Evolutionary conservation across 2,888 invertebrate genomes (phyloP).

Genomic region (Lissocephala sabroskyi): DNA sequence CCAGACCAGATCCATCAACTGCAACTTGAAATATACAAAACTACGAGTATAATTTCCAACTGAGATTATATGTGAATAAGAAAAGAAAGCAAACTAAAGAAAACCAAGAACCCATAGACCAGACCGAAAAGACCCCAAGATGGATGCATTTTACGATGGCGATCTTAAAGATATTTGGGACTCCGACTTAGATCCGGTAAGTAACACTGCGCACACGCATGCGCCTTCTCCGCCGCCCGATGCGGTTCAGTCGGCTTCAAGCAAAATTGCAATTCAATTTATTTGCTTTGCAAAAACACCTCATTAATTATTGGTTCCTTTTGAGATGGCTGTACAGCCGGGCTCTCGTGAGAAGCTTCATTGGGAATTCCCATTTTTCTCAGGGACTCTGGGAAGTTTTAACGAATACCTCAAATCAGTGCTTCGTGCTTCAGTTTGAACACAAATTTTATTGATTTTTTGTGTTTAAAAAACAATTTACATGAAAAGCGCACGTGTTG

Average conservation of each 20-base stretch:
- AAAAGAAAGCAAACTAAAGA: slow-evolving; percentile 9
- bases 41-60: too few relatives aligned
- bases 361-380: not conserved
- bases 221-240: too few relatives aligned
- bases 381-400: not conserved
- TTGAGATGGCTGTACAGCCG: too few relatives aligned
- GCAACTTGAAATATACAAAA: too few relatives aligned
- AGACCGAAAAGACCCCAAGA: slow-evolving; percentile 55
- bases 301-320: too few relatives aligned
- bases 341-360: slow-evolving; percentile 9
- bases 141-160: slow-evolving; percentile 85
- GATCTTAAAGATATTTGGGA: slow-evolving; percentile 87
- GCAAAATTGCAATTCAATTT: too few relatives aligned
- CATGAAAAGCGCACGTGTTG: slow-evolving; percentile 33
- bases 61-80: too few relatives aligned
- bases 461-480: slow-evolving; percentile 56
- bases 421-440: slow-evolving; percentile 4
- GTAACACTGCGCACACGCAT: too few relatives aligned
- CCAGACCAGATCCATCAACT: too few relatives aligned
- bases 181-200: slow-evolving; percentile 87
- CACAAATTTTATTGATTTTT: slow-evolving; percentile 46
- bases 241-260: too few relatives aligned
- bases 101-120: slow-evolving; percentile 5
- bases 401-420: too few relatives aligned
- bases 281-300: too few relatives aligned